phyloP scores from a whole-genome alignment of 2,113 vertebrate species.

The Strigops habroptila region DNA sequence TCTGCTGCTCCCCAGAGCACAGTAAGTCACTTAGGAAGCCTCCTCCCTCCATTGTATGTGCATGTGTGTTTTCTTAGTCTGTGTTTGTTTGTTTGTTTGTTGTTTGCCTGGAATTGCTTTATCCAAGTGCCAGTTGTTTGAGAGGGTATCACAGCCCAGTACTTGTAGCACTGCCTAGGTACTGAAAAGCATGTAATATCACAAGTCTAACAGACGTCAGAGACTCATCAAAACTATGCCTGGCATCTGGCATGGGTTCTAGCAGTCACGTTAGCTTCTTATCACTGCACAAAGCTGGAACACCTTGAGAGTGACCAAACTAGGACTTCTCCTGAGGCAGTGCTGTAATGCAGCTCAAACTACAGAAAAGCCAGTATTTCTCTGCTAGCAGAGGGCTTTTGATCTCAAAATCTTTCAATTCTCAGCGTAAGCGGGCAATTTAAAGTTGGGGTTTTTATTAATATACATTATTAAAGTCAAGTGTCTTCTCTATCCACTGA shows the following conservation, averaged over 20 bases:
- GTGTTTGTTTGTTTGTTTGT: not conserved
- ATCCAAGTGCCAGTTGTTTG: not conserved
- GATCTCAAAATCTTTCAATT: not conserved
- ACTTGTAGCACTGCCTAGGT: not conserved
- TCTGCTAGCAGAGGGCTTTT: not conserved
- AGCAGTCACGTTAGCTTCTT: not conserved
- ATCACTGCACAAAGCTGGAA: not conserved
- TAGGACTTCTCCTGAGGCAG: not conserved
- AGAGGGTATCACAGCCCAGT: not conserved
- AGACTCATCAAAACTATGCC: conserved; percentile 1
- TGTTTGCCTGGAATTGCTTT: conserved; percentile 12
- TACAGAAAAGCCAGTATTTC: not conserved
- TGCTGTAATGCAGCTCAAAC: not conserved
- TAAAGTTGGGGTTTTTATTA: not conserved
- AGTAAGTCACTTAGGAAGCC: not conserved
- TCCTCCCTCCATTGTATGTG: not conserved
- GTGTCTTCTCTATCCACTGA: not conserved
- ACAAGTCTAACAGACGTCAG: not conserved
- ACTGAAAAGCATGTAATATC: not conserved
- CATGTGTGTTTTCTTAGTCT: not conserved
- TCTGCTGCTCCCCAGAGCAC: not conserved
- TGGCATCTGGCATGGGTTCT: not conserved
- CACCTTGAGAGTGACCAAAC: not conserved
- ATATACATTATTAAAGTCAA: not conserved
- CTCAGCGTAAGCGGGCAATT: not conserved